A percentile compares a stretch with the other conserved stretches of the same genome.
These are phyloP conservation scores for Antigone vipio DNA, from an alignment of 2,113 vertebrate genomes.

Conservation along the genomic window DNA sequence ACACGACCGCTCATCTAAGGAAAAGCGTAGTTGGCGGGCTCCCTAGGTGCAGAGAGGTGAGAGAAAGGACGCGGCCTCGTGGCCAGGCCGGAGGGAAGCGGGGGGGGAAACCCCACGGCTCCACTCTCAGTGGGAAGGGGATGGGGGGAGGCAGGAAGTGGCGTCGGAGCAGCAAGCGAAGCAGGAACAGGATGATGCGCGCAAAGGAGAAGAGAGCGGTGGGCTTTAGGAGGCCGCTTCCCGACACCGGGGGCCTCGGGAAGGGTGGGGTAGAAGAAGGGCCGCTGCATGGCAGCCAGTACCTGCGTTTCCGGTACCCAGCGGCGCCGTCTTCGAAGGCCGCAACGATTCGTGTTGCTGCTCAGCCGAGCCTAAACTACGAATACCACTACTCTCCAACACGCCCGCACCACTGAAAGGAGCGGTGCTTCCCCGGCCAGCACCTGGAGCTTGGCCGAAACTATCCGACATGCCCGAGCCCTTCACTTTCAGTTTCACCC, in stretches of 20 bases:
- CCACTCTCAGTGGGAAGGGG: neutral
- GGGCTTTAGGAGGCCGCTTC: neutral
- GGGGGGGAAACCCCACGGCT: neutral
- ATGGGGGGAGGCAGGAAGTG: neutral
- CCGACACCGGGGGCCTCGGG: neutral
- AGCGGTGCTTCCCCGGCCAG: conserved; percentile 63
- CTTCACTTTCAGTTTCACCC: conserved; percentile 9
- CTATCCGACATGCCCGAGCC: conserved; percentile 78
- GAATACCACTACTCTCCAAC: neutral
- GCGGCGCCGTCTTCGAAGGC: conserved; percentile 82
- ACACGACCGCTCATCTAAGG: neutral
- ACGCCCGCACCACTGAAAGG: neutral
- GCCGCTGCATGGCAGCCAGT: neutral
- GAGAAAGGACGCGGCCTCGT: neutral
- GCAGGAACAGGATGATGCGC: neutral
- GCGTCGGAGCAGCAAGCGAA: neutral
- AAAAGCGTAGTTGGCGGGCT: neutral
- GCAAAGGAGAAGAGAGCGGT: neutral
- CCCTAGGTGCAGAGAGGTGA: neutral
- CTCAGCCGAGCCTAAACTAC: neutral
- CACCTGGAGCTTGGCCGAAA: conserved; percentile 86
- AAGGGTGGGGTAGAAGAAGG: neutral
- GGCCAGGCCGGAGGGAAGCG: neutral
- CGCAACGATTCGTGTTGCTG: conserved; percentile 78
- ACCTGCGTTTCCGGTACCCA: conserved; percentile 44